Evolutionary conservation across 2,888 invertebrate genomes (phyloP).

Genomic region (Andrena flavipes): DNA sequence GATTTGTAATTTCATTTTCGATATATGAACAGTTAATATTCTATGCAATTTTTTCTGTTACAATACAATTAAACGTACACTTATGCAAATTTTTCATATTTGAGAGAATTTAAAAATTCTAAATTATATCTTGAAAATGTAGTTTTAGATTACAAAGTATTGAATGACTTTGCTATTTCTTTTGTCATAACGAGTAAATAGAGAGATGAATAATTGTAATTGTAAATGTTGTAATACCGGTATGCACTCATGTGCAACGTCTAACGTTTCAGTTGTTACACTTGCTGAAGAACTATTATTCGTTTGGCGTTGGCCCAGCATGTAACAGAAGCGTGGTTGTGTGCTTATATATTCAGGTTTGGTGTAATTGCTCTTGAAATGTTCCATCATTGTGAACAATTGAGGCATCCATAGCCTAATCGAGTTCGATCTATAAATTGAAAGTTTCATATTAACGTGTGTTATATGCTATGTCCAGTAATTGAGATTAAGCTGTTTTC

Average conservation of each 20-base stretch:
- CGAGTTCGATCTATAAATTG: constrained; percentile 90
- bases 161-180: neutral
- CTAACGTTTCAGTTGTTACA: constrained; percentile 34
- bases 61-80: neutral
- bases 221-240: constrained; percentile 48
- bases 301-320: constrained; percentile 68
- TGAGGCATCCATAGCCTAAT: constrained; percentile 95
- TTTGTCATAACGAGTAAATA: neutral
- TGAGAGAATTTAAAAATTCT: neutral
- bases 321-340: constrained; percentile 76
- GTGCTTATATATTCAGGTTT: constrained; percentile 65
- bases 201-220: neutral
- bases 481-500: neutral
- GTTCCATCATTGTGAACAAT: constrained; percentile 90
- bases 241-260: constrained; percentile 32
- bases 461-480: neutral
- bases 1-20: no score
- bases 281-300: constrained; percentile 36
- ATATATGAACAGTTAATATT: no score
- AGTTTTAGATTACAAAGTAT: neutral
- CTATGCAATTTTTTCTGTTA: neutral
- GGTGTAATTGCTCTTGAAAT: constrained; percentile 78
- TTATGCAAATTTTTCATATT: neutral
- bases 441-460: neutral
- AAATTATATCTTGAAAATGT: neutral